Evolutionary conservation across 2,113 vertebrate species (phyloP), one percentile per base, ranked within the genome.

Genomic region (Xiphorhynchus elegans): DNA sequence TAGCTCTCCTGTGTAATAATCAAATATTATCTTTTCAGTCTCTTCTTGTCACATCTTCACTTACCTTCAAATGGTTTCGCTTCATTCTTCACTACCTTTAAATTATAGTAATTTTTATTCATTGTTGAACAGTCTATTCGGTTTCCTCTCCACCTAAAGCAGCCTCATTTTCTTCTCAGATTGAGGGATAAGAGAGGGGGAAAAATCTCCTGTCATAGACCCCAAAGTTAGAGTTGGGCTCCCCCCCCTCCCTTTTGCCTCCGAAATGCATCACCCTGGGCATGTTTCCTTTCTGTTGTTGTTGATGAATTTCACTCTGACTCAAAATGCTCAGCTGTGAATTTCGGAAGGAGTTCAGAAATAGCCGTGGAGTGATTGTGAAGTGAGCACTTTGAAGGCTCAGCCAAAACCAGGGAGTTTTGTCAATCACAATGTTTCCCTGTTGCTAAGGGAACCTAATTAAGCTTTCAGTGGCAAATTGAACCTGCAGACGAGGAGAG

Each of bases 381-480:
- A 88, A 95, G 68, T 1, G 16, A 95, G 52, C 68, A 16, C 76
- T 96, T 90, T 28, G 83, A 89, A 95, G 35, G n/a, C 91, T 89
- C 68, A 81, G 94, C 76, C 91, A 86, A 93, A 92, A 46, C 60
- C 18, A 4, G 29, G 0, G 5, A 33, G 37, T 78, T 95, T 95
- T 91, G 87, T 90, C 89, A 87, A 84, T 89, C 84, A 29, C 64
- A 66, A 68, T 72, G 77, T 89, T 92, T 91, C 81, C 44, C 64
- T 0, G 19, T 81, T 92, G 89, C 76, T 78, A 76, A 82, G 80
- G 49, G 84, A 78, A 14, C 2, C 37, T 92, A 92, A 92, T 93
- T 87, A 92, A 87, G 87, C 87, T 92, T 89, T 84, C 68, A 89
- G 89, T 76, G 80, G 39, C 79, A 95, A 95, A 90, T 44, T 80